These are phyloP conservation scores for Anas platyrhynchos DNA, from an alignment of 2,113 vertebrate species.

Conservation along the genomic window DNA sequence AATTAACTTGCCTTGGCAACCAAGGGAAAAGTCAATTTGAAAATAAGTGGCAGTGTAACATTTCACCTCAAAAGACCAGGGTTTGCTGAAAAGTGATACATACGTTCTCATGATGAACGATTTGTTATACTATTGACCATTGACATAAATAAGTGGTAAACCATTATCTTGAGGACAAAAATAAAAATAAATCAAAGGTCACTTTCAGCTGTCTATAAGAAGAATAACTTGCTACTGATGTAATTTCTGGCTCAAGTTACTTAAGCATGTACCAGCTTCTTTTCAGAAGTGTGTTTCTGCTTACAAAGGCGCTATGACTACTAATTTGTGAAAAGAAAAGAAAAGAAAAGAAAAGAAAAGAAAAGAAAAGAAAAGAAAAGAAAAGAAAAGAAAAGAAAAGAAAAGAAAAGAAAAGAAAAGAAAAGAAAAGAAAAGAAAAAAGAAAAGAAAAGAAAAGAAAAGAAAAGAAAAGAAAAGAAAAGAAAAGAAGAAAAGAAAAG, in stretches of 20 bases:
- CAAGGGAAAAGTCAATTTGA: not conserved
- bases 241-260: slow-evolving; percentile 41
- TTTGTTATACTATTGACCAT: slow-evolving; percentile 54
- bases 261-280: not conserved
- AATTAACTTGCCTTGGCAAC: slow-evolving; percentile 10
- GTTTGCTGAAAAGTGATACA: slow-evolving; percentile 49
- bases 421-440: no score
- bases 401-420: no score
- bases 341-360: no score
- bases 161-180: slow-evolving; percentile 23
- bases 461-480: no score
- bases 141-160: slow-evolving; percentile 49
- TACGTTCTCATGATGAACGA: slow-evolving; percentile 29
- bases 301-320: not conserved
- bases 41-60: slow-evolving; percentile 40
- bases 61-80: slow-evolving; percentile 44
- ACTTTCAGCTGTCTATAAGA: slow-evolving; percentile 42
- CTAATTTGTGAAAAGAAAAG: no score
- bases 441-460: no score
- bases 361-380: no score
- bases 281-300: not conserved
- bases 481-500: no score
- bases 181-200: slow-evolving; percentile 54
- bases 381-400: no score
- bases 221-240: slow-evolving; percentile 9